Evolutionary conservation across 2,888 invertebrate species (phyloP), one percentile per base, ranked within the genome.

Genomic region (Muschampia plurimacula): DNA sequence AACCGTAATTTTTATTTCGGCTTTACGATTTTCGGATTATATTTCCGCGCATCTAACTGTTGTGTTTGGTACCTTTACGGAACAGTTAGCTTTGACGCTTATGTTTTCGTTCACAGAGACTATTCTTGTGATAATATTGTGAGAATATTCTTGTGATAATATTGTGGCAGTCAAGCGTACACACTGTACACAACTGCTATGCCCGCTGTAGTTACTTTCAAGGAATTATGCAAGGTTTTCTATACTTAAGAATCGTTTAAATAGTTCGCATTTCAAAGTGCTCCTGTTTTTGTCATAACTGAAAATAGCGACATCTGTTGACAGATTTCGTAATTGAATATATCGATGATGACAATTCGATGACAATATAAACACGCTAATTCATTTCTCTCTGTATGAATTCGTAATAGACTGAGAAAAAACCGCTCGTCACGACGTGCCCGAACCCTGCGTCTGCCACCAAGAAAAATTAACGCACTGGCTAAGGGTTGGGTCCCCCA

Each of bases 381-480:
- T 66, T 71, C 46, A 59, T 57, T 65, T 65, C 49, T 59, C 55
- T 63, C 4, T 65, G 46, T 60, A 68, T 68, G 73, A 68, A 68
- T 73, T 59, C 68, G 73, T 68, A 68, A 68, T 68, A 64, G 68
- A 73, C 64, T 28, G 70, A 55, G 63, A 57, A 65, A 69, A 72
- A 82, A 77, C 79, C 79, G 80, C 83, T 75, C 66, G 77, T 81
- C 81, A 79, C 74, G 76, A 77, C 75, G 75, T 67, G 22, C 55
- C 74, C 64, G 73, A 84, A 87, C 88, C 88, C 89, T 84, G 81
- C 81, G 79, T 76, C 79, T 77, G 83, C 82, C 83, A 79, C 84
- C 86, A 92, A 92, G 93, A 93, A 93, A 93, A 93, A 92, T 92
- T 89, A 90, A 88, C 90, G 87, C 86, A 83, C 85, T 84, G 86